Percentiles rank a stretch among this genome's conserved stretches.
Conservation (phyloP, 2,113 vertebrate species). For the Silurus asotus region DNA sequence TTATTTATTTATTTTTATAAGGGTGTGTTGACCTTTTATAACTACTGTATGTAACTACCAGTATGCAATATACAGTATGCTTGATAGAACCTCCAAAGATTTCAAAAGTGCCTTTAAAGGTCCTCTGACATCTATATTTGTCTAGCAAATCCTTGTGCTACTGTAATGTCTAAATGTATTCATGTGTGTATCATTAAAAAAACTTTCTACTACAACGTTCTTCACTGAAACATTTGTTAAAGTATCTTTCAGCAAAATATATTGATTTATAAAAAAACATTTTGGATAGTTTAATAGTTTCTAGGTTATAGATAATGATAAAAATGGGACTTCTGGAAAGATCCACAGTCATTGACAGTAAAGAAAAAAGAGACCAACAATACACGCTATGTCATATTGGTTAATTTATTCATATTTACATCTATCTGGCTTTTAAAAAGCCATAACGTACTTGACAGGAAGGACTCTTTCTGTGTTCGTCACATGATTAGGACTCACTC, state of each 20-base stretch:
- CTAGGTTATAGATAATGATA: not conserved
- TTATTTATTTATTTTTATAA: too few species aligned
- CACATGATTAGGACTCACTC: conserved; percentile 3
- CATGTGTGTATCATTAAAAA: not conserved
- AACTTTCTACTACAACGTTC: not conserved
- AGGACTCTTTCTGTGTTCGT: not conserved
- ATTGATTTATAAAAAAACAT: not conserved
- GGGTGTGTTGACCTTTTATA: too few species aligned
- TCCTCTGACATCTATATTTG: not conserved
- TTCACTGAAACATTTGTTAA: not conserved
- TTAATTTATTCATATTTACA: conserved; percentile 47
- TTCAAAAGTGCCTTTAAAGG: not conserved
- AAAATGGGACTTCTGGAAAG: not conserved
- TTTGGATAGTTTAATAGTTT: not conserved
- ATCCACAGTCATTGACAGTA: not conserved
- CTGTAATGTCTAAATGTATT: not conserved
- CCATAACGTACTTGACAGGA: conserved; percentile 20
- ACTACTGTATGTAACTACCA: not conserved
- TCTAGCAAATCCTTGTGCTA: too few species aligned
- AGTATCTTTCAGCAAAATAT: not conserved
- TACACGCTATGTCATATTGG: not conserved
- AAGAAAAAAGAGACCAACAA: too few species aligned
- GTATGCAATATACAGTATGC: not conserved
- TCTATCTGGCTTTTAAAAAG: conserved; percentile 46
- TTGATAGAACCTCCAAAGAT: not conserved